Conservation (phyloP, 2,888 invertebrate species). For the Anticlea derivata region DNA sequence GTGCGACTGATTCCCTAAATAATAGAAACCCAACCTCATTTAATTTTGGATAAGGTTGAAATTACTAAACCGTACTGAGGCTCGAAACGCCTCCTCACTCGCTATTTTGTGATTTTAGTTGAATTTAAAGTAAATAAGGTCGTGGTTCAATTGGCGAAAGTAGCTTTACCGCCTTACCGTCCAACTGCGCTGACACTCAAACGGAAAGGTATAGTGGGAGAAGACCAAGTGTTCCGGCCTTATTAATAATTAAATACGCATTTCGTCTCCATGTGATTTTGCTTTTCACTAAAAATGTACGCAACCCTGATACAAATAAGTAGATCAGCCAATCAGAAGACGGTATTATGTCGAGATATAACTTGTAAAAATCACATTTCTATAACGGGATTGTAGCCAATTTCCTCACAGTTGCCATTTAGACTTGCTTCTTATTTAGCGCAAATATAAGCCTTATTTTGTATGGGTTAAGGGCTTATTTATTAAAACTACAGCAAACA, state of each 20-base stretch:
- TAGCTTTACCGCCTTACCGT: no score
- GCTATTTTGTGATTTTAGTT: no score
- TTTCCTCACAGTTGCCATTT: neutral
- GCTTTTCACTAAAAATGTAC: neutral
- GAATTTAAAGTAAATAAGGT: no score
- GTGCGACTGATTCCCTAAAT: no score
- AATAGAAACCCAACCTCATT: no score
- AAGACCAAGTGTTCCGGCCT: neutral
- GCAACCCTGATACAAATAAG: neutral
- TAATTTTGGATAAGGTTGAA: no score
- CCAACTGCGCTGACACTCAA: neutral
- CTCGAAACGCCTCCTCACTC: no score
- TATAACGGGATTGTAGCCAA: no score
- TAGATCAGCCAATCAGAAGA: constrained; percentile 1
- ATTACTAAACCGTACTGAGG: no score
- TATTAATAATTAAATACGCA: neutral
- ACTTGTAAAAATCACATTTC: neutral
- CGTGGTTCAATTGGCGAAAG: no score
- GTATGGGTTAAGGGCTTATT: constrained; percentile 23
- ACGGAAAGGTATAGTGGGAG: neutral
- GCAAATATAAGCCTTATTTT: constrained; percentile 22
- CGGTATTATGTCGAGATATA: neutral
- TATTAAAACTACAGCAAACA: neutral
- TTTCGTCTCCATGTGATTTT: neutral
- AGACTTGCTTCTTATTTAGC: constrained; percentile 11